Conservation (phyloP, 2,113 vertebrate species). For the Oncorhynchus masou region DNA sequence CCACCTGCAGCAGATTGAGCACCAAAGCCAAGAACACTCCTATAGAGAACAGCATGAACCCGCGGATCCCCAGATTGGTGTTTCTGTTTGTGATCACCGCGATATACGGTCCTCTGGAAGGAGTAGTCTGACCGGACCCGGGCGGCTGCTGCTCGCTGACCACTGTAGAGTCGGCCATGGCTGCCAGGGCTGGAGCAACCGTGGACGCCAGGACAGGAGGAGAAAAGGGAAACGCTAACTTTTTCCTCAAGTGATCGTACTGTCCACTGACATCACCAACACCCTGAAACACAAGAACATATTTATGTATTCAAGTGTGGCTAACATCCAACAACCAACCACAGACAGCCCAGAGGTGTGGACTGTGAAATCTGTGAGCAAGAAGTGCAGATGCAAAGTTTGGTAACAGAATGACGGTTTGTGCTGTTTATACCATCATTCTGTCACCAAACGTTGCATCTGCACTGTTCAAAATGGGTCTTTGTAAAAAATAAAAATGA, state of each 20-base stretch:
- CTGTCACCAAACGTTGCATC: no score
- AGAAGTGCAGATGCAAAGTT: no score
- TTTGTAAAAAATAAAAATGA: no score
- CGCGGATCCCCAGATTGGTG: constrained; percentile 87
- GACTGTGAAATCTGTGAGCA: no score
- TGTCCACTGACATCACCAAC: constrained; percentile 32
- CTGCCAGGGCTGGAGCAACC: constrained; percentile 45
- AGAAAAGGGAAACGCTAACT: not conserved
- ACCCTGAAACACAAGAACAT: constrained; percentile 21
- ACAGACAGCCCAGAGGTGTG: no score
- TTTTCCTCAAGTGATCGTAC: constrained; percentile 9
- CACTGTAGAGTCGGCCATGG: constrained; percentile 74
- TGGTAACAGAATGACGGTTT: no score
- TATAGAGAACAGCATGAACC: constrained; percentile 86
- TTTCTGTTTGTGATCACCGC: constrained; percentile 82
- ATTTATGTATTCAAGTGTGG: not conserved
- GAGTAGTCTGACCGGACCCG: constrained; percentile 53
- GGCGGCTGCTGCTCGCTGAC: constrained; percentile 53
- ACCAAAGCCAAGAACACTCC: constrained; percentile 92
- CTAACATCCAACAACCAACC: not conserved
- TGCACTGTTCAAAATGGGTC: no score
- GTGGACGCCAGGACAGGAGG: not conserved
- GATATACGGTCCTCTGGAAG: constrained; percentile 77
- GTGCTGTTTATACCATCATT: no score
- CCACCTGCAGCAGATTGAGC: constrained; percentile 87